Base-by-base conservation (phyloP, 2,113 vertebrate species). In the Herpailurus yagouaroundi region DNA sequence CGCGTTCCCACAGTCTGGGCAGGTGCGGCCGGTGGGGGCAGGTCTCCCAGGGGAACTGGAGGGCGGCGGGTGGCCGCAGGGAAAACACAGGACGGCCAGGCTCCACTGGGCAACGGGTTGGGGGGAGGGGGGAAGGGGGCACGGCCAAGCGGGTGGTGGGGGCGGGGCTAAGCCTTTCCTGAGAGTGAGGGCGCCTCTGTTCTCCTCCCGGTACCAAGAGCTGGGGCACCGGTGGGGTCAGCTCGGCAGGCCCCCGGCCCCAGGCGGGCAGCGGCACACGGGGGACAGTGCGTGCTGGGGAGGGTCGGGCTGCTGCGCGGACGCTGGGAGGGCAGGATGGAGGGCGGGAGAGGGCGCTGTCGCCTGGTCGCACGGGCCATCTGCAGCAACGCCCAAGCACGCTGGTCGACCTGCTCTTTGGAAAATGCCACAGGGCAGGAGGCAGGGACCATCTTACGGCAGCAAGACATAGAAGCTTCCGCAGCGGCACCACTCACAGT, bases 61-160 rank as follows among this genome's bases (percentile, higher is more conserved):
- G 25, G 73, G 38, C 3, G 0, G 73, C 38, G 1, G 55, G 18
- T 21, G 19, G 55, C 55, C 1, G 29, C 45, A 33, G 76, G 76
- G 2, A 50, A 16, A 29, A 4, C 4, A n/a, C 74, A 11, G 31
- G 76, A 29, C 45, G 2, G 55, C 25, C 68, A 18, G 33, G 16
- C 31, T 33, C 63, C 27, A 2, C 33, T n/a, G 6, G 18, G 33
- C 68, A 9, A n/a, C 18, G 45, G 45, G 45, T 45, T 0, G n/a
- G 21, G 12, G 10, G 48, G 31, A 11, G 9, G 36, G 57, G 29
- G 18, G 82, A 8, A 3, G 29, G 21, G 71, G 52, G 19, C 27
- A 1, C 1, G 4, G 63, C 21, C 9, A 38, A 2, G 64, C 7
- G 0, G 45, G 45, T 7, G 7, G 45, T 7, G 29, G 21, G 71